phyloP scores from a whole-genome alignment of 2,113 vertebrate genomes.

The Symphodus melops region DNA sequence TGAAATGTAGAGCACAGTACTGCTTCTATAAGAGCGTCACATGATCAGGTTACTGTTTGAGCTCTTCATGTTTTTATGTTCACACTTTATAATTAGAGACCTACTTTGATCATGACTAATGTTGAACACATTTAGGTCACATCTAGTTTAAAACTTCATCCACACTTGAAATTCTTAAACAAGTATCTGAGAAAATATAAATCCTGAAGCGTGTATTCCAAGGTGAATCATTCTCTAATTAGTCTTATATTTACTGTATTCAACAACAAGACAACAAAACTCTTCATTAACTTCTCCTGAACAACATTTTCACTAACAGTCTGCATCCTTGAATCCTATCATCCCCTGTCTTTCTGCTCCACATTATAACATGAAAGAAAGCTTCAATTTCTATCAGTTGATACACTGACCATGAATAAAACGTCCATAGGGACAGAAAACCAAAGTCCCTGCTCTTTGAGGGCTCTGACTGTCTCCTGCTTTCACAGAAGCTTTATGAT shows the following conservation, averaged over 20 bases:
- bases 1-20: slow-evolving; percentile 1
- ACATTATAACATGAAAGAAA: slow-evolving; percentile 6
- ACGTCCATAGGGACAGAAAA: not conserved
- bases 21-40: not conserved
- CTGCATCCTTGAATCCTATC: too few species aligned
- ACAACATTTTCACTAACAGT: not conserved
- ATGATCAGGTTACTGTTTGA: not conserved
- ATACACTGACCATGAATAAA: not conserved
- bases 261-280: not conserved
- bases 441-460: too few species aligned
- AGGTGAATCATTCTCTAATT: not conserved
- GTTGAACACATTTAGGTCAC: too few species aligned
- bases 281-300: not conserved
- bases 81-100: not conserved
- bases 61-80: not conserved
- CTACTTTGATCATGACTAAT: too few species aligned
- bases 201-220: not conserved
- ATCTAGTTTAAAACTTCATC: not conserved
- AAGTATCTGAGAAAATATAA: not conserved
- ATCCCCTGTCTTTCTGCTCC: too few species aligned
- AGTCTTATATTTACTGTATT: not conserved
- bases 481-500: too few species aligned
- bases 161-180: not conserved
- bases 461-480: too few species aligned
- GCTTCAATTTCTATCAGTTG: not conserved